Base-by-base conservation (phyloP, 2,888 invertebrate genomes). In the Tanaodytes sp. region DNA sequence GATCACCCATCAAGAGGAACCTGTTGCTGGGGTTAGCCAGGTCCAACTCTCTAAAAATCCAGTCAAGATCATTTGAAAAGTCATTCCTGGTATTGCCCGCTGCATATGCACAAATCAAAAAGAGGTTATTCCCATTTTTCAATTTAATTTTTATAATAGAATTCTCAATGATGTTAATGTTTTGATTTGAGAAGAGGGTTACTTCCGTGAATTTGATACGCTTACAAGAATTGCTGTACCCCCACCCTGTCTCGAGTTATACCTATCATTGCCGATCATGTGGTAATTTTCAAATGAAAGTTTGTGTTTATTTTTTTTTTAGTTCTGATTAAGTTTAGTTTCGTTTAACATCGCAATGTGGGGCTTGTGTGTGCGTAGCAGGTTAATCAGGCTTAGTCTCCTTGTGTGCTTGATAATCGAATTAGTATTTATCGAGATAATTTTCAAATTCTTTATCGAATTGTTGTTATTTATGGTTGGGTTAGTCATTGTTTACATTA, bases 161-260 rank as follows among this genome's bases (percentile, higher is more conserved):
- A 11, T 2, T 40, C 19, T 40, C 40, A 40, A 40, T 40, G 11
- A 40, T 9, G 2, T 39, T 14, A 16, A 39, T 27, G 4, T 39
- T 14, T 15, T 14, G 14, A 9, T 39, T 15, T 39, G 18, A 19
- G 4, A 11, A 1, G 8, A 40, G 27, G 27, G 5, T 27, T 27
- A 40, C 14, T 16, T 2, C 11, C 8, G 2, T 27, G 18, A 9
- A 45, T 27, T 45, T 30, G 2, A 45, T 30, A 9, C 18, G 15
- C 8, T 45, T 45, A 45, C 11, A 3, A 45, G n/a, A 11, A 45
- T 45, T 3, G 45, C 45, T 15, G 45, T 45, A 1, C 45, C 45
- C 9, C 45, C 45, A 9, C 45, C 45, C 9, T 45, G 4, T 15
- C 15, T 30, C 1, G 27, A 9, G 8, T 30, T 45, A 6, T 14